Conservation (phyloP, 2,113 vertebrate genomes). For the Cryptoleucopteryx plumbea region DNA sequence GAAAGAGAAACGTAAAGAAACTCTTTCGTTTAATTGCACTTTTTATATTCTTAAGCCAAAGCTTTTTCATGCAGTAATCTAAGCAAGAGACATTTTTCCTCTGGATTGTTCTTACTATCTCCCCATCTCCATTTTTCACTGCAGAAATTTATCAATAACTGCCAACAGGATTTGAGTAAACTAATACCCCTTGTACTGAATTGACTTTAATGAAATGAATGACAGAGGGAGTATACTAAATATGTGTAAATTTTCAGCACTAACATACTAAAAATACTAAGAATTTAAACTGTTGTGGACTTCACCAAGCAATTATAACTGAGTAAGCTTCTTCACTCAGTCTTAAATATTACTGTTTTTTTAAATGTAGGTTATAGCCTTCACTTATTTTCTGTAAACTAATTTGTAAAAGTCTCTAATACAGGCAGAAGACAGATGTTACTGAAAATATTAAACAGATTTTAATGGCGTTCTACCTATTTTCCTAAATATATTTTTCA, state of each 20-base stretch:
- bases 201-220: background rate
- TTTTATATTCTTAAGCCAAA: background rate
- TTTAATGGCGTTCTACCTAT: conserved; percentile 28
- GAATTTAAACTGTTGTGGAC: conserved; percentile 10
- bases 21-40: background rate
- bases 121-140: conserved; percentile 28
- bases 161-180: background rate
- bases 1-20: background rate
- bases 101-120: background rate
- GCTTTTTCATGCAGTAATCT: background rate
- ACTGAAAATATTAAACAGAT: conserved; percentile 4
- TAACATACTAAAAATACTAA: background rate
- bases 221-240: background rate
- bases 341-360: background rate
- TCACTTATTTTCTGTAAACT: conserved; percentile 47
- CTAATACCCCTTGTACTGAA: background rate
- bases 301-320: background rate
- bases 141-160: background rate
- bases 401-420: conserved; percentile 47
- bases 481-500: conserved; percentile 34
- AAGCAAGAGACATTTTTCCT: background rate
- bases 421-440: conserved; percentile 54
- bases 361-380: conserved; percentile 18
- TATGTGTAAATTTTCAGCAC: background rate
- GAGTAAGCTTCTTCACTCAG: background rate